Conservation (phyloP, 2,888 invertebrate species). For the Macaria liturata region DNA sequence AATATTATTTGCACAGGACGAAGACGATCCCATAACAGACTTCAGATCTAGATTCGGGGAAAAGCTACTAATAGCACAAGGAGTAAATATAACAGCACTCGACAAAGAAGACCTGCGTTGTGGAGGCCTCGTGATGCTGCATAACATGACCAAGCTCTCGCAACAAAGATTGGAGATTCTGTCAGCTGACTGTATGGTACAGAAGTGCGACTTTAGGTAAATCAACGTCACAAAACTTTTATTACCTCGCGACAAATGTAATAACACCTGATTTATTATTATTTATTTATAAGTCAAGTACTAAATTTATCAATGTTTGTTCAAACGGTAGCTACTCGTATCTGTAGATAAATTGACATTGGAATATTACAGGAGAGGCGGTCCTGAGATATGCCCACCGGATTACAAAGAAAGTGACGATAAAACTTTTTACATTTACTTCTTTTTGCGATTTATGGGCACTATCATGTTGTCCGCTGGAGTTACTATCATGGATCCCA, state of each 20-base stretch:
- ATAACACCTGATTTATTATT: conserved; percentile 42
- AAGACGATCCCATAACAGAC: conserved; percentile 89
- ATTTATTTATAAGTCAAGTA: conserved; percentile 48
- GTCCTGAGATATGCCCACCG: conserved; percentile 90
- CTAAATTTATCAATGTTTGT: conserved; percentile 52
- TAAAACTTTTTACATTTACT: conserved; percentile 92
- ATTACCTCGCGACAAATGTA: conserved; percentile 24
- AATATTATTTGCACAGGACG: conserved; percentile 74
- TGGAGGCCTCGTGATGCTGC: conserved; percentile 87
- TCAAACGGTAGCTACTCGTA: conserved; percentile 40
- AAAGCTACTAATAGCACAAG: conserved; percentile 84
- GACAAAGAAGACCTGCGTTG: conserved; percentile 90
- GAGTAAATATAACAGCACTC: conserved; percentile 88
- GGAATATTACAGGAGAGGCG: conserved; percentile 84
- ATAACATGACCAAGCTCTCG: conserved; percentile 85
- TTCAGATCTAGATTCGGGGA: conserved; percentile 88
- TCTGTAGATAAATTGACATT: conserved; percentile 53
- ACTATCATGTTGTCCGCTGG: conserved; percentile 92
- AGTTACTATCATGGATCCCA: conserved; percentile 95
- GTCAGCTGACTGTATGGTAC: conserved; percentile 89
- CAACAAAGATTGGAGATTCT: conserved; percentile 82
- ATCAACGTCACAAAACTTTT: conserved; percentile 22
- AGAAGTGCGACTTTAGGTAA: conserved; percentile 88
- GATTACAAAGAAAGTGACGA: conserved; percentile 91
- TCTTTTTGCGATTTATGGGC: conserved; percentile 89